Evolutionary conservation across 2,113 vertebrate species (phyloP).

Genomic region (Pyrgilauda ruficollis): DNA sequence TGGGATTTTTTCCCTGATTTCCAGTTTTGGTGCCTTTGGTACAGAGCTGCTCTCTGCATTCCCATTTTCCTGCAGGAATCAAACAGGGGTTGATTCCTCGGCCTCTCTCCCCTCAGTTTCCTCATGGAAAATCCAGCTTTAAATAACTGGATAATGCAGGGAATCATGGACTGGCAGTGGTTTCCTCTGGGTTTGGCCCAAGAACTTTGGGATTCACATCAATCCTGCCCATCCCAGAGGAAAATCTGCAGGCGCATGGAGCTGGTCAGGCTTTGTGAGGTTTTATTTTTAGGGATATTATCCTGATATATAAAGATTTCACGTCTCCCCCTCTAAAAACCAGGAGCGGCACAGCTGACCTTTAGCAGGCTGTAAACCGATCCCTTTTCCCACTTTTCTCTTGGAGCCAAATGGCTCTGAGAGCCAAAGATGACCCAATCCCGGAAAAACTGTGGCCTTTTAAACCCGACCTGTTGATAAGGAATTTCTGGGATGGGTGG

Average conservation of each 20-base stretch:
- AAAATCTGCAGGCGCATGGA: accelerated
- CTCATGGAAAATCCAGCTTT: background rate
- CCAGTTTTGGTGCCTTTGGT: background rate
- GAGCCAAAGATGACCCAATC: background rate
- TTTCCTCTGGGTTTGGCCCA: background rate
- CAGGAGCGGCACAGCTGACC: background rate
- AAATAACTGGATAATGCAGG: background rate
- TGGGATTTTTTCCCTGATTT: background rate
- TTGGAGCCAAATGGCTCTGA: background rate
- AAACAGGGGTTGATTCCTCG: background rate
- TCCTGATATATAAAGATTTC: background rate
- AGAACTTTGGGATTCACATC: background rate
- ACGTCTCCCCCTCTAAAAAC: background rate
- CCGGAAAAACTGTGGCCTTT: background rate
- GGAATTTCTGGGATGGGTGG: background rate
- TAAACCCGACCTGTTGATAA: background rate
- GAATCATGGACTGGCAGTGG: background rate
- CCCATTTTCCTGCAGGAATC: background rate
- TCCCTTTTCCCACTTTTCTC: background rate
- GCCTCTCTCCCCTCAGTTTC: background rate
- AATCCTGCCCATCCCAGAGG: background rate
- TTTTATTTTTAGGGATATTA: background rate
- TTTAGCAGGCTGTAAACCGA: background rate
- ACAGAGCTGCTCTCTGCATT: background rate
- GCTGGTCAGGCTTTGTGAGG: too few species aligned